Percentiles rank a stretch among this genome's conserved stretches.
Conservation (phyloP, 2,888 invertebrate species). For the Hecatera dysodea region DNA sequence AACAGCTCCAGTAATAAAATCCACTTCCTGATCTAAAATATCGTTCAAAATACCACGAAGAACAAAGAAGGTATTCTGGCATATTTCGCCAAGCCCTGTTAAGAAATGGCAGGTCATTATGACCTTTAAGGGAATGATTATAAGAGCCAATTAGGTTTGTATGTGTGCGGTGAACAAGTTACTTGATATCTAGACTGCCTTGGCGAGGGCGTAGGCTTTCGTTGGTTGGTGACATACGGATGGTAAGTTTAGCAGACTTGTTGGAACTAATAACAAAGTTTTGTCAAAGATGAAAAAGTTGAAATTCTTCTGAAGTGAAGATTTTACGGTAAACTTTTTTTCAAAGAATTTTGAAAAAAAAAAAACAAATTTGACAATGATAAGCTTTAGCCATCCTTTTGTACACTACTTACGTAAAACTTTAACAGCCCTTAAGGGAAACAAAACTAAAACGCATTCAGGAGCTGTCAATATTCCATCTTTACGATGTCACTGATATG, state of each 20-base stretch:
- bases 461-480: too few species aligned
- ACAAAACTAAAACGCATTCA: too few species aligned
- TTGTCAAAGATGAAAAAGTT: too few species aligned
- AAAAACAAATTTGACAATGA: too few species aligned
- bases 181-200: slow-evolving; percentile 80
- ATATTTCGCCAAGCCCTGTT: slow-evolving; percentile 56
- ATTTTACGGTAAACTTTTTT: too few species aligned
- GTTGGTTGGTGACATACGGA: slow-evolving; percentile 62
- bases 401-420: too few species aligned
- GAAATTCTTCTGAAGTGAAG: too few species aligned
- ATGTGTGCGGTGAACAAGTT: slow-evolving; percentile 51
- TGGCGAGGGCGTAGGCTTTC: slow-evolving; percentile 87
- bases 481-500: too few species aligned
- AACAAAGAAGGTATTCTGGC: slow-evolving; percentile 53
- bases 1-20: slow-evolving; percentile 3
- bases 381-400: too few species aligned
- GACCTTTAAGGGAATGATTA: slow-evolving; percentile 70
- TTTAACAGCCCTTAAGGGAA: too few species aligned
- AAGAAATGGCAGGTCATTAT: slow-evolving; percentile 63
- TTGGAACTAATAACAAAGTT: not conserved
- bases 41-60: slow-evolving; percentile 42
- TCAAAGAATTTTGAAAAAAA: too few species aligned
- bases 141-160: slow-evolving; percentile 71
- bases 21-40: slow-evolving; percentile 50
- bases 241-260: slow-evolving; percentile 12